Conservation (phyloP, 2,113 vertebrate species). For the Ardeotis arabs region DNA sequence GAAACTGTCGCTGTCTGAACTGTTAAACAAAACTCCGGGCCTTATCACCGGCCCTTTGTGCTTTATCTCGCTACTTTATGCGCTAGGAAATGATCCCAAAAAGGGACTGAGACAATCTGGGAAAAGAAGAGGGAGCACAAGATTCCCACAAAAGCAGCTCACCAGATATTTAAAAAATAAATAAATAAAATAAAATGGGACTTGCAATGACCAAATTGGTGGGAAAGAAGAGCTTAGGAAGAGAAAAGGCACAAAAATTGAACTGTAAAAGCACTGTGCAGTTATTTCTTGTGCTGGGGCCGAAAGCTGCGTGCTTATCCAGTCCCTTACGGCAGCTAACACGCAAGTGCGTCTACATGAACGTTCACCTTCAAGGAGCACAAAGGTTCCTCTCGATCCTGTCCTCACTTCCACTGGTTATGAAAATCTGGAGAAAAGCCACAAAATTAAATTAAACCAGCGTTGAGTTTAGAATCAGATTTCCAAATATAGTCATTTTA, state of each 20-base stretch:
- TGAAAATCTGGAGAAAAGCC: conserved; percentile 57
- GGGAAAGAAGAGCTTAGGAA: not conserved
- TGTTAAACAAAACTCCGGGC: conserved; percentile 1
- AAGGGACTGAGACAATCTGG: not conserved
- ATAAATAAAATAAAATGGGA: not conserved
- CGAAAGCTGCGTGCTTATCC: not conserved
- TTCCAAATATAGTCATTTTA: conserved; percentile 65
- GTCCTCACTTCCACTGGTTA: not conserved
- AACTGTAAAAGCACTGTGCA: not conserved
- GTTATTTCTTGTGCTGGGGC: rapidly evolving
- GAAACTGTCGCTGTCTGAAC: conserved; percentile 49
- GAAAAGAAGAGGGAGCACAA: not conserved
- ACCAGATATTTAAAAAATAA: not conserved
- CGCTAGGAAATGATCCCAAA: not conserved
- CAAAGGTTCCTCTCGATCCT: not conserved
- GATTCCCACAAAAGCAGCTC: not conserved
- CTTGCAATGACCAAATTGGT: rapidly evolving
- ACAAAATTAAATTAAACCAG: conserved; percentile 58
- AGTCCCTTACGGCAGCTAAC: not conserved
- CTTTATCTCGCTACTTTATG: not conserved
- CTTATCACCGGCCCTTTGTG: conserved; percentile 8
- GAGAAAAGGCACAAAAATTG: not conserved
- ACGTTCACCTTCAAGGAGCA: not conserved
- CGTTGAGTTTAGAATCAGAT: not conserved
- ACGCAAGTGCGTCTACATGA: rapidly evolving